Percentiles rank a stretch among this genome's conserved stretches.
phyloP scores from a whole-genome alignment of 2,797 vertebrate species.

The Sebastes kiyomatsui region DNA sequence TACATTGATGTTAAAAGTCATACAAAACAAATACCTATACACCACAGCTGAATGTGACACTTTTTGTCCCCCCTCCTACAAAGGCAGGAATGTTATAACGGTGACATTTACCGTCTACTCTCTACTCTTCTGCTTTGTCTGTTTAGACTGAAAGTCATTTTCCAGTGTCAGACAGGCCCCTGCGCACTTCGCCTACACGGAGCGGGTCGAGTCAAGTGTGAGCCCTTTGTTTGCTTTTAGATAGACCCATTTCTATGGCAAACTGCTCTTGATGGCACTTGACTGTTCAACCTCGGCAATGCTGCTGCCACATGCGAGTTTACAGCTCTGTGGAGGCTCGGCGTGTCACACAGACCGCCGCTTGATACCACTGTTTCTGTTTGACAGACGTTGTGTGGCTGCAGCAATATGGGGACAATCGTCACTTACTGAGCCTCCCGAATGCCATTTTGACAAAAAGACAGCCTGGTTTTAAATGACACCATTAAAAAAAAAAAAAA shows the following conservation, averaged over 20 bases:
- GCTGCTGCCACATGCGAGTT: conserved; percentile 70
- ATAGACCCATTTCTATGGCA: conserved; percentile 72
- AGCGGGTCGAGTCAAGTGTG: conserved; percentile 71
- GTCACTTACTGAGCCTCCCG: neutral
- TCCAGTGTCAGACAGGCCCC: conserved; percentile 56
- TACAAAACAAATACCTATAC: neutral
- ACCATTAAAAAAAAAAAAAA: conserved; percentile 2
- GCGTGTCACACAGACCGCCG: conserved; percentile 53
- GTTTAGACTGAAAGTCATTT: conserved; percentile 63
- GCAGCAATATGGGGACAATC: conserved; percentile 21
- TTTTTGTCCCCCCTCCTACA: conserved; percentile 7
- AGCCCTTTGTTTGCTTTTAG: conserved; percentile 80
- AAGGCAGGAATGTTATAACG: conserved; percentile 52
- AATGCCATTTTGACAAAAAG: conserved; percentile 31
- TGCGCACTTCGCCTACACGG: conserved; percentile 59
- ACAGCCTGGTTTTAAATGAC: conserved; percentile 19
- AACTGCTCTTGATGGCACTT: conserved; percentile 81
- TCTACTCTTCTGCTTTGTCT: conserved; percentile 51
- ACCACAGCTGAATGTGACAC: conserved; percentile 18
- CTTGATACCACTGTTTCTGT: conserved; percentile 57
- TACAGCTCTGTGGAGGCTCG: conserved; percentile 64
- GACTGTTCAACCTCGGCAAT: conserved; percentile 77
- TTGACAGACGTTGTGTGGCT: conserved; percentile 55
- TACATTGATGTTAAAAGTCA: neutral
- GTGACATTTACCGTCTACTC: conserved; percentile 57